These are phyloP conservation scores for Bombus affinis DNA, from an alignment of 1,140 invertebrate species.

Conservation along the genomic window DNA sequence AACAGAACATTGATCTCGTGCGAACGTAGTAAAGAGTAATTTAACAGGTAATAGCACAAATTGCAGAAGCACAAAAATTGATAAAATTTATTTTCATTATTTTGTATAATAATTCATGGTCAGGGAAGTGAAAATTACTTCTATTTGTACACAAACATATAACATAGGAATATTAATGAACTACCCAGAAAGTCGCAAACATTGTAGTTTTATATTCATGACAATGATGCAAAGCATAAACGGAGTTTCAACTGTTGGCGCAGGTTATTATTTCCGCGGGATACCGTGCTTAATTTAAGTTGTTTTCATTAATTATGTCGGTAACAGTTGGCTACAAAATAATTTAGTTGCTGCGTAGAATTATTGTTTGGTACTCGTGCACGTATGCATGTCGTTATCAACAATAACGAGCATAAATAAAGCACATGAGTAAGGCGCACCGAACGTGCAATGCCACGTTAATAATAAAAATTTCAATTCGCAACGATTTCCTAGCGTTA, in stretches of 20 bases:
- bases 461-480: constrained; percentile 3
- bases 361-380: not conserved
- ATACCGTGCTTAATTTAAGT: constrained; percentile 1
- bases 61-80: not conserved
- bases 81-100: not conserved
- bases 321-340: constrained; percentile 9
- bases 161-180: not conserved
- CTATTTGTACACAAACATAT: not conserved
- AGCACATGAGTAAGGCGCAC: not conserved
- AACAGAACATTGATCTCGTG: not conserved
- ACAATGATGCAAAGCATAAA: not conserved
- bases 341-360: not conserved
- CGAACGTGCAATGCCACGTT: not conserved
- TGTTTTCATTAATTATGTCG: constrained; percentile 1
- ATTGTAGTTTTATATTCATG: not conserved
- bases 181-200: not conserved
- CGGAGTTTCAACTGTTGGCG: not conserved
- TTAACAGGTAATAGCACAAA: no score
- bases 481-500: not conserved
- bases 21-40: no score
- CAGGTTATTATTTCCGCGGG: not conserved
- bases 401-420: constrained; percentile 4
- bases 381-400: not conserved
- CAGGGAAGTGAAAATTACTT: not conserved
- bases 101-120: not conserved